Percentiles rank a stretch among this genome's conserved stretches.
phyloP scores from a whole-genome alignment of 1,140 invertebrate species.

The Polyergus mexicanus region DNA sequence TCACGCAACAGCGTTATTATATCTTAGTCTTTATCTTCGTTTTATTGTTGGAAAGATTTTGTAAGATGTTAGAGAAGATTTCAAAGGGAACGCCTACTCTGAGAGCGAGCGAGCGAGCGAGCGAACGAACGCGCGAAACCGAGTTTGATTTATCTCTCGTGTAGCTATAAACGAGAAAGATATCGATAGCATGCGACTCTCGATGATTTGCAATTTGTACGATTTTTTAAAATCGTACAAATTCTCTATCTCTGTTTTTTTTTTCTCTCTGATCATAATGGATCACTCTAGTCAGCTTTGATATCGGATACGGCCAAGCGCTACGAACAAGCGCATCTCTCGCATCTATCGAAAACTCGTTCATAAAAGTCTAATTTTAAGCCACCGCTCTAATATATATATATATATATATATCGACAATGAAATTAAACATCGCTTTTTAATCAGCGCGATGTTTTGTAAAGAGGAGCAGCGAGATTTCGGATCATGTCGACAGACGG shows the following conservation, averaged over 20 bases:
- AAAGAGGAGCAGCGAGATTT: conserved; percentile 13
- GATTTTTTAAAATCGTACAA: conserved; percentile 40
- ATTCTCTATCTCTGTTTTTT: background rate
- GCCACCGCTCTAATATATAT: conserved; percentile 57
- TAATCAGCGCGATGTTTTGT: conserved; percentile 50
- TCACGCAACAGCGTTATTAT: background rate
- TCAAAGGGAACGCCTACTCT: background rate
- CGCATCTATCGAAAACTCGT: conserved; percentile 67
- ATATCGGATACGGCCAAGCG: conserved; percentile 76
- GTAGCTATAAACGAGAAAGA: conserved; percentile 41
- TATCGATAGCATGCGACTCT: background rate
- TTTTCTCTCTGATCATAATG: conserved; percentile 53
- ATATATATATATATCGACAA: too few species aligned
- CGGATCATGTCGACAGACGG: background rate
- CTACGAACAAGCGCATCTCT: conserved; percentile 54
- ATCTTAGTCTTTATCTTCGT: background rate
- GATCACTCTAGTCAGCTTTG: conserved; percentile 67
- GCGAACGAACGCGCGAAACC: background rate
- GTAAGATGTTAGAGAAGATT: background rate
- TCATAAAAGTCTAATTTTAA: conserved; percentile 81
- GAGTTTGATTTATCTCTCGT: conserved; percentile 36
- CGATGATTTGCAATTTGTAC: conserved; percentile 47
- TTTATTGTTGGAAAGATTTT: background rate
- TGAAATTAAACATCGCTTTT: conserved; percentile 1
- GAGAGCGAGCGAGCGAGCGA: background rate